Percentiles rank a stretch among this genome's conserved stretches.
Evolutionary conservation across 2,888 invertebrate species (phyloP).

Genomic region (Mythimna vitellina): DNA sequence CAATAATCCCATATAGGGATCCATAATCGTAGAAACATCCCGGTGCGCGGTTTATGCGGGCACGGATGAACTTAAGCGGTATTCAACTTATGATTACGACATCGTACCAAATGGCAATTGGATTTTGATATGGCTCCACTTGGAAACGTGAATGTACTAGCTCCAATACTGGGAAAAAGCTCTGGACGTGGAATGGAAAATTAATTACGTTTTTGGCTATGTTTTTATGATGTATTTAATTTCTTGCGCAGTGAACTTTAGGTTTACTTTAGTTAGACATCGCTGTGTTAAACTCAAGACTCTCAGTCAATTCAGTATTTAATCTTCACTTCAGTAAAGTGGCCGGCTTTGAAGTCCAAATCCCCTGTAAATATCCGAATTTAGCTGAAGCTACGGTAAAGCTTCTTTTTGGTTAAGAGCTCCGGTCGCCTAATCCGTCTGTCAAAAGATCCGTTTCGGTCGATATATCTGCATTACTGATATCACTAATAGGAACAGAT

Average conservation of each 20-base stretch:
- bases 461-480: slow-evolving; percentile 31
- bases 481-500: slow-evolving; percentile 3
- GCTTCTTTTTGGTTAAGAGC: slow-evolving; percentile 45
- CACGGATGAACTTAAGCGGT: slow-evolving; percentile 55
- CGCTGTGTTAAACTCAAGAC: slow-evolving; percentile 4
- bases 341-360: slow-evolving; percentile 44
- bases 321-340: slow-evolving; percentile 37
- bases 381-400: slow-evolving; percentile 37
- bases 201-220: slow-evolving; percentile 28
- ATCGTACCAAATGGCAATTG: slow-evolving; percentile 44
- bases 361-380: slow-evolving; percentile 44
- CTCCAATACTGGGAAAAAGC: slow-evolving; percentile 37
- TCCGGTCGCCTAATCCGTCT: slow-evolving; percentile 37
- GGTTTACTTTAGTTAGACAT: slow-evolving; percentile 20
- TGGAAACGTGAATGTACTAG: slow-evolving; percentile 35
- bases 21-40: slow-evolving; percentile 52
- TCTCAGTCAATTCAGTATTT: slow-evolving; percentile 34
- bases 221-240: slow-evolving; percentile 20
- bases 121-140: slow-evolving; percentile 55
- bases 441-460: slow-evolving; percentile 30
- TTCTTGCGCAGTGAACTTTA: slow-evolving; percentile 7
- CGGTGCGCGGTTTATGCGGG: slow-evolving; percentile 36
- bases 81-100: slow-evolving; percentile 54
- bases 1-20: slow-evolving; percentile 35
- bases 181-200: slow-evolving; percentile 7